A percentile compares a stretch with the other conserved stretches of the same genome.
phyloP scores from a whole-genome alignment of 2,113 vertebrate genomes.

The Meleagris gallopavo region DNA sequence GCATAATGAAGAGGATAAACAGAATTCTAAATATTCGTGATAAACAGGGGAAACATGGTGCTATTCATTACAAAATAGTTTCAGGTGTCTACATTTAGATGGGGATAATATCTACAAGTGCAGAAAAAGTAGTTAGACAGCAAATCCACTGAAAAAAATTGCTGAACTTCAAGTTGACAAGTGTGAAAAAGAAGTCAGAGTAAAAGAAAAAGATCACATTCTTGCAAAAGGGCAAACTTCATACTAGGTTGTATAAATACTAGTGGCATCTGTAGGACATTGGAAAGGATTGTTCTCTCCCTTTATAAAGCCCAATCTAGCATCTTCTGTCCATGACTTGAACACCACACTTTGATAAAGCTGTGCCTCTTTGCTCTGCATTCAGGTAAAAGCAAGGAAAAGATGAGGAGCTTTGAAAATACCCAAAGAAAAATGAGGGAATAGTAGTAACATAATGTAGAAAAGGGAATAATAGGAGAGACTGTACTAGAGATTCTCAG shows the following conservation, averaged over 20 bases:
- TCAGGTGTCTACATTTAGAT: background rate
- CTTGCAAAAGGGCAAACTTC: background rate
- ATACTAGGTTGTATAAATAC: background rate
- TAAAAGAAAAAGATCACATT: background rate
- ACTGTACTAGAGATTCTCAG: background rate
- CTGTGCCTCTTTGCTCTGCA: background rate
- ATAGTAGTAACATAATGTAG: background rate
- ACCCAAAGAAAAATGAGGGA: background rate
- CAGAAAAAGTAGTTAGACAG: background rate
- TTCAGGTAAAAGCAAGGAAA: background rate
- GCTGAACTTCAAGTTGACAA: background rate
- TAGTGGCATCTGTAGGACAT: background rate
- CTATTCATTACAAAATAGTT: background rate
- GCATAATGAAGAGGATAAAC: background rate
- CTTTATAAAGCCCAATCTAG: background rate
- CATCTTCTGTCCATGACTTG: background rate
- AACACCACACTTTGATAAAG: background rate
- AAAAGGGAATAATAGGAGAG: background rate
- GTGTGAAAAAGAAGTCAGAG: background rate
- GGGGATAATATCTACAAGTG: background rate
- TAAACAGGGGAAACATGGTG: background rate
- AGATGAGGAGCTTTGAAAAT: background rate
- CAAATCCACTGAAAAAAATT: background rate
- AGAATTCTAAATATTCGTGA: background rate
- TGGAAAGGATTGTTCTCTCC: background rate